Evolutionary conservation across 1,140 invertebrate species (phyloP), one percentile per base, ranked within the genome.

Genomic region (Calycopis cecrops): DNA sequence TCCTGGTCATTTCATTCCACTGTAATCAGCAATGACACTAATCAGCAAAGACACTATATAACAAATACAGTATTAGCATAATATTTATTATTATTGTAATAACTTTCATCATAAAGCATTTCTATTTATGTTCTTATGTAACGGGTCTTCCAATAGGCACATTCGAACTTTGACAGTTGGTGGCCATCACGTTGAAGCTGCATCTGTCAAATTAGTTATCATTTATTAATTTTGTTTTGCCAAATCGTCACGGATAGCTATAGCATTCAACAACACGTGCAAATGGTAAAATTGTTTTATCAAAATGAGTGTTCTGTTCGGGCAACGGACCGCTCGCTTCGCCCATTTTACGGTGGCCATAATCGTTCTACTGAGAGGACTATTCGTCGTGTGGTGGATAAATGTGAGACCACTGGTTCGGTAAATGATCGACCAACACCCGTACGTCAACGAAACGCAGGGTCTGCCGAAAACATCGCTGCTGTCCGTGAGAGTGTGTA

Each of bases 351-450:
- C 21, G 21, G 21, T 28, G 6, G 21, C 2, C 21, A 6, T 28
- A 3, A 6, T 28, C 2, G 21, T 6, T 6, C 21, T 28, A 3
- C 6, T 3, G 2, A 28, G 21, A 35, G 11, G 28, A 55, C 42
- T 55, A 40, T 55, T 55, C 42, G 47, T 48, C 42, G 42, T 35
- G 47, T 55, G 53, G 54, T 55, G 47, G 35, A 34, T 33, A 38
- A 38, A 55, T 28, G 48, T 49, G 44, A 35, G 21, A 33, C 42
- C 1, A 51, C 37, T 21, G 47, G 54, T 37, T 49, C 16, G 35
- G 17, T 38, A 34, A 42, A 10, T 38, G n/a, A n/a, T n/a, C n/a
- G n/a, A n/a, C n/a, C 35, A 16, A 37, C 50, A 37, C 34, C 50
- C 21, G 10, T 54, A 54, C 37, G 38, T 42, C 21, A 28, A 44